Evolutionary conservation across 2,888 invertebrate species (phyloP).

Genomic region (Aquatica leii): DNA sequence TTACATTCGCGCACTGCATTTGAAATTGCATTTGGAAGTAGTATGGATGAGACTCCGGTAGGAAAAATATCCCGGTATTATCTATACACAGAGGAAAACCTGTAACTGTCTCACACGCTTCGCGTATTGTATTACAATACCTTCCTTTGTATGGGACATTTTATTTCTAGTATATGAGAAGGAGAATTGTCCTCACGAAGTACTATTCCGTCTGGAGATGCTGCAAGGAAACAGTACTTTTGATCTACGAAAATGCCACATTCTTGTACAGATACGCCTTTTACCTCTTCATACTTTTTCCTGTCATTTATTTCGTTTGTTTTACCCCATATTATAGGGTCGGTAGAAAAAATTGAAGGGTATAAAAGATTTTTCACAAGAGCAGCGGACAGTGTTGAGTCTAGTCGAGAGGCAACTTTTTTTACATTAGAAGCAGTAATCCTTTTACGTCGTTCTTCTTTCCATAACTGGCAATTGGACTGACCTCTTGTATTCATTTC

Average conservation of each 20-base stretch:
- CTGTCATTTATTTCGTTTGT: background rate
- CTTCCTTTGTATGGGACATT: constrained; percentile 12
- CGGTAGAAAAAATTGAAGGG: constrained; percentile 10
- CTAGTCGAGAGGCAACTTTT: constrained; percentile 1
- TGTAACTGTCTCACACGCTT: constrained; percentile 2
- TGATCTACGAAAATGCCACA: background rate
- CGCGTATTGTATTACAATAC: background rate
- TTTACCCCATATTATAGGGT: constrained; percentile 7
- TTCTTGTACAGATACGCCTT: constrained; percentile 2
- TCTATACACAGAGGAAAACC: constrained; percentile 7
- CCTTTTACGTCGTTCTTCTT: constrained; percentile 7
- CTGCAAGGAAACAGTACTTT: constrained; percentile 1
- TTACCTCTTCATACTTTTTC: background rate
- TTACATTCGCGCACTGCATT: constrained; percentile 3
- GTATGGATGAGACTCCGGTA: constrained; percentile 3
- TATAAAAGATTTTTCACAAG: constrained; percentile 3
- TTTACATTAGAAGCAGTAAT: constrained; percentile 1
- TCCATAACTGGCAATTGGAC: constrained; percentile 5
- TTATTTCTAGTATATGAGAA: constrained; percentile 2
- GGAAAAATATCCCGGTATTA: background rate
- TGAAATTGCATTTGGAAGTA: background rate
- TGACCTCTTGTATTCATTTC: constrained; percentile 9
- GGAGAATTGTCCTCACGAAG: background rate
- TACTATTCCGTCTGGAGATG: constrained; percentile 3
- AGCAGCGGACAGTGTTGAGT: constrained; percentile 7